These are phyloP conservation scores for Byasa hedistus DNA, from an alignment of 2,888 invertebrate genomes.

Conservation along the genomic window DNA sequence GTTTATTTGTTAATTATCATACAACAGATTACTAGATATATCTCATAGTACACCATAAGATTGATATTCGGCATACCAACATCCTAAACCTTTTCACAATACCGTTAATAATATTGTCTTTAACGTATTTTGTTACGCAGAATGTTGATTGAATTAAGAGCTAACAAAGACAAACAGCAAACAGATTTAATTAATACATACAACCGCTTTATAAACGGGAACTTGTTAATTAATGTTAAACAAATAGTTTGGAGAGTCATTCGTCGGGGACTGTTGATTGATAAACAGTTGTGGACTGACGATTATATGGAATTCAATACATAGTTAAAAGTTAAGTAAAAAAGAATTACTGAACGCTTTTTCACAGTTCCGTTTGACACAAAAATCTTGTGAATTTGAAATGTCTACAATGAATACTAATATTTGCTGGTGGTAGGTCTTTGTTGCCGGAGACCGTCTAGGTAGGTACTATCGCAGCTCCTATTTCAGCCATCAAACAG, in stretches of 20 bases:
- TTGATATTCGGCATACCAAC: background rate
- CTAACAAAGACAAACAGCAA: conserved; percentile 64
- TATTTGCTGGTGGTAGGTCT: too few relatives aligned
- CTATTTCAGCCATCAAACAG: too few relatives aligned
- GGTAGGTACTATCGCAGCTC: too few relatives aligned
- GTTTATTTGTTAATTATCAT: too few relatives aligned
- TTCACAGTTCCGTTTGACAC: too few relatives aligned
- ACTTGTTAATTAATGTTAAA: conserved; percentile 14
- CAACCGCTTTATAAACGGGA: conserved; percentile 11
- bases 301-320: background rate
- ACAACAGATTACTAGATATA: background rate
- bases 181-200: conserved; percentile 70
- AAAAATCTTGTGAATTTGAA: too few relatives aligned
- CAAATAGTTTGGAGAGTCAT: conserved; percentile 13
- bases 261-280: conserved; percentile 1
- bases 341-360: too few relatives aligned
- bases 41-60: background rate
- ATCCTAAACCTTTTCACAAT: background rate
- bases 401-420: too few relatives aligned
- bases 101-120: conserved; percentile 8
- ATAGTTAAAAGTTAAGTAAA: too few relatives aligned
- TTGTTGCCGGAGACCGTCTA: too few relatives aligned
- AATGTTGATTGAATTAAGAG: conserved; percentile 67
- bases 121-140: conserved; percentile 36
- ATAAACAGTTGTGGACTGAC: background rate